A percentile compares a stretch with the other conserved stretches of the same genome.
phyloP scores from a whole-genome alignment of 2,888 invertebrate species.

The Megamerina dolium region DNA sequence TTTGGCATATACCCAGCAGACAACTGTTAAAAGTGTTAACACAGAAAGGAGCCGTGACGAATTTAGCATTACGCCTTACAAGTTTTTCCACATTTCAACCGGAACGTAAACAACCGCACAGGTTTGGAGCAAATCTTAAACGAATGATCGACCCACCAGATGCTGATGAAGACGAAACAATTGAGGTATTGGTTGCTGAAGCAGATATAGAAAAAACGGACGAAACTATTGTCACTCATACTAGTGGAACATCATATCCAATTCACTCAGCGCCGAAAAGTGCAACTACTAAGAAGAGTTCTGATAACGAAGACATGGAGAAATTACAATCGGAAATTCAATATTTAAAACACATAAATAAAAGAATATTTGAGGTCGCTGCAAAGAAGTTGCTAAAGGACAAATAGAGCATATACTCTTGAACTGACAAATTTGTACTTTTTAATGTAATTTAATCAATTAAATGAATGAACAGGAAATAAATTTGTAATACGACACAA shows the following conservation, averaged over 20 bases:
- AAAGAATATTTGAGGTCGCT: constrained; percentile 55
- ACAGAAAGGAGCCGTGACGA: constrained; percentile 71
- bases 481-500: too few relatives aligned
- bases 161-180: constrained; percentile 40
- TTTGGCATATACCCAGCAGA: constrained; percentile 76
- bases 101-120: constrained; percentile 53
- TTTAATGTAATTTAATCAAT: too few relatives aligned
- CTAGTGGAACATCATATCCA: too few relatives aligned
- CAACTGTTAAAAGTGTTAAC: constrained; percentile 65
- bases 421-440: background rate
- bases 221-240: too few relatives aligned
- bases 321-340: constrained; percentile 52
- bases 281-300: constrained; percentile 21
- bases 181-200: constrained; percentile 46
- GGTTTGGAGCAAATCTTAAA: constrained; percentile 58
- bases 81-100: constrained; percentile 57
- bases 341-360: constrained; percentile 55
- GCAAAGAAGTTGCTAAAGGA: constrained; percentile 49
- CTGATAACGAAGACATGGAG: constrained; percentile 23
- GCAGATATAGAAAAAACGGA: constrained; percentile 13
- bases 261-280: constrained; percentile 17
- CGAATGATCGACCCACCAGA: constrained; percentile 54
- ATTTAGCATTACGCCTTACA: constrained; percentile 60
- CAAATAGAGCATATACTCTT: constrained; percentile 11
- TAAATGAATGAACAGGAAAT: too few relatives aligned